phyloP scores from a whole-genome alignment of 2,797 vertebrate genomes.

The Syndactyla subalaris region DNA sequence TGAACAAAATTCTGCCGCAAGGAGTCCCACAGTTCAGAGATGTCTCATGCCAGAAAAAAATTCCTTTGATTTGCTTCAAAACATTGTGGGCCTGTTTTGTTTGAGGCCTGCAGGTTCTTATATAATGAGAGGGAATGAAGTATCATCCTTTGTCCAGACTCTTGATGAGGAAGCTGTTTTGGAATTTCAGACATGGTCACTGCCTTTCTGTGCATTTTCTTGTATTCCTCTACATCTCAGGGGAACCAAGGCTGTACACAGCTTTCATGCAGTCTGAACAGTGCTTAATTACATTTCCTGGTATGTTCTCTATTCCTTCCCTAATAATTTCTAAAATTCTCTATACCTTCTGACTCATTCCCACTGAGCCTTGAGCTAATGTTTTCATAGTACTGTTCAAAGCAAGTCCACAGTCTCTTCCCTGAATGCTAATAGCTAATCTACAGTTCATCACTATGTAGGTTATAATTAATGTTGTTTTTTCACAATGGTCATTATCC shows the following conservation, averaged over 20 bases:
- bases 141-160: not conserved
- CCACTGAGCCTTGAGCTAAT: slow-evolving; percentile 45
- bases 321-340: slow-evolving; percentile 56
- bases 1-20: not conserved
- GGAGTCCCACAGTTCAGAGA: not conserved
- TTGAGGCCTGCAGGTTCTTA: not conserved
- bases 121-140: not conserved
- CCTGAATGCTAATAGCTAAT: slow-evolving; percentile 59
- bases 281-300: slow-evolving; percentile 57
- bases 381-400: slow-evolving; percentile 45
- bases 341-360: slow-evolving; percentile 59
- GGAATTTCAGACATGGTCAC: not conserved
- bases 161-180: not conserved
- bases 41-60: not conserved
- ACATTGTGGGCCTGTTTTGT: not conserved
- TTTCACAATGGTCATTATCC: slow-evolving; percentile 39
- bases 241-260: not conserved
- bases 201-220: not conserved
- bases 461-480: slow-evolving; percentile 46
- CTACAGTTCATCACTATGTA: slow-evolving; percentile 23
- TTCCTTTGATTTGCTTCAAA: not conserved
- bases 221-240: not conserved
- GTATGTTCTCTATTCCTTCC: slow-evolving; percentile 4
- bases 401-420: slow-evolving; percentile 15
- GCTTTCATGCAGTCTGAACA: not conserved